Evolutionary conservation across 2,888 invertebrate species (phyloP).

Genomic region (Agonopterix subpropinquella): DNA sequence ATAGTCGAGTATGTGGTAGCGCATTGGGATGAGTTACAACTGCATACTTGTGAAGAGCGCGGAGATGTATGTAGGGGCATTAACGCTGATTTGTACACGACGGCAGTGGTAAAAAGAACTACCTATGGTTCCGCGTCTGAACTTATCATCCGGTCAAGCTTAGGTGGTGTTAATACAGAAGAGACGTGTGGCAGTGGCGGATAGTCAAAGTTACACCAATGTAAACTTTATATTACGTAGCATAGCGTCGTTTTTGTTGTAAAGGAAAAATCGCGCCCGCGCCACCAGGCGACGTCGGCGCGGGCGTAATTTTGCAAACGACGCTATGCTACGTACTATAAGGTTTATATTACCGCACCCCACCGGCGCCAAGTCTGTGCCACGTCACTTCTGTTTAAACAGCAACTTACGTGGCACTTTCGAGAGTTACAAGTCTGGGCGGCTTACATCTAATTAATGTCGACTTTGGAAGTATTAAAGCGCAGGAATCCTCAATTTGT

Average conservation of each 20-base stretch:
- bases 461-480: conserved; percentile 4
- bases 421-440: conserved; percentile 10
- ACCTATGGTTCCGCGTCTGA: conserved; percentile 16
- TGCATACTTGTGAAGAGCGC: conserved; percentile 15
- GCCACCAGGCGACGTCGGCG: too few species aligned
- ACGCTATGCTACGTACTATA: too few species aligned
- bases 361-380: too few species aligned
- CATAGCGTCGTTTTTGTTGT: too few species aligned
- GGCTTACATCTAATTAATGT: conserved; percentile 4
- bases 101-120: conserved; percentile 12
- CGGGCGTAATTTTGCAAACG: too few species aligned
- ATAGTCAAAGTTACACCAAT: too few species aligned
- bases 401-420: conserved; percentile 11
- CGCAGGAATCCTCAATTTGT: conserved; percentile 4
- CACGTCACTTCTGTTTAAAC: too few species aligned
- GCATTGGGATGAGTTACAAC: conserved; percentile 14
- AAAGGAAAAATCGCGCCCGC: too few species aligned
- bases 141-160: conserved; percentile 5
- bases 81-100: conserved; percentile 13
- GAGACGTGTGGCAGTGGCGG: too few species aligned
- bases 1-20: conserved; percentile 13
- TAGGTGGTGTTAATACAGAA: too few species aligned
- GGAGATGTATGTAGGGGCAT: conserved; percentile 12
- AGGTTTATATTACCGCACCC: too few species aligned
- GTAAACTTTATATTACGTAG: too few species aligned